These are phyloP conservation scores for Trichosurus vulpecula DNA, from an alignment of 2,797 vertebrate genomes.

Conservation along the genomic window DNA sequence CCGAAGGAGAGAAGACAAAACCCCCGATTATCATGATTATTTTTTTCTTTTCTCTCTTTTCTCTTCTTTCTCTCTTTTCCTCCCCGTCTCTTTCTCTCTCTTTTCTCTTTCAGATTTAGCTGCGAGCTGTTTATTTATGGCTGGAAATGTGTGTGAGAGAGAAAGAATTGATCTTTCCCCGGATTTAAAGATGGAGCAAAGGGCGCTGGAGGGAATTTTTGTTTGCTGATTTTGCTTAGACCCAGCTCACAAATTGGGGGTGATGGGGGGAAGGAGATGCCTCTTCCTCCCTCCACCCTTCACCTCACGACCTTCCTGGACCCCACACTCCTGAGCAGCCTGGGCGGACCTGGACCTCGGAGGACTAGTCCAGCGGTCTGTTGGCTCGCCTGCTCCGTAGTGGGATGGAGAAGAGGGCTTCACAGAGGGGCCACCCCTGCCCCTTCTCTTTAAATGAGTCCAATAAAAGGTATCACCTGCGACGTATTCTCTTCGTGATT, in stretches of 20 bases:
- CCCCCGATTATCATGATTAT: slow-evolving; percentile 65
- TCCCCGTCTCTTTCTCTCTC: slow-evolving; percentile 67
- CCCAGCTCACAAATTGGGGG: slow-evolving; percentile 72
- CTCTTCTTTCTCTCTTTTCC: slow-evolving; percentile 78
- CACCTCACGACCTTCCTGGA: slow-evolving; percentile 52
- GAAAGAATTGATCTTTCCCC: slow-evolving; percentile 84
- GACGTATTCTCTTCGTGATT: slow-evolving; percentile 68
- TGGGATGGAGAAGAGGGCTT: slow-evolving; percentile 48
- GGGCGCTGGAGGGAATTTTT: slow-evolving; percentile 81
- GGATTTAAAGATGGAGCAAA: slow-evolving; percentile 85
- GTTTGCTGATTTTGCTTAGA: slow-evolving; percentile 55
- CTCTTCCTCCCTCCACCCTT: slow-evolving; percentile 44
- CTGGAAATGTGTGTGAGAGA: slow-evolving; percentile 83
- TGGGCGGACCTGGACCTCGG: not conserved
- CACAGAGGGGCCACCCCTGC: slow-evolving; percentile 18
- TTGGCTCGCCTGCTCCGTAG: slow-evolving; percentile 35
- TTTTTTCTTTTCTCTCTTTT: slow-evolving; percentile 59
- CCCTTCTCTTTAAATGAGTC: slow-evolving; percentile 78
- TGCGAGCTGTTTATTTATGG: slow-evolving; percentile 86
- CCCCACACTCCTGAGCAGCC: slow-evolving; percentile 58
- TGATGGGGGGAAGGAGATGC: slow-evolving; percentile 71
- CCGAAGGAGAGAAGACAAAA: slow-evolving; percentile 78
- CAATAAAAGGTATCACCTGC: slow-evolving; percentile 85
- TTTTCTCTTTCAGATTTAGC: slow-evolving; percentile 82
- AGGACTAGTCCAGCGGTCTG: not conserved